Percentiles rank a stretch among this genome's conserved stretches.
Evolutionary conservation across 2,888 invertebrate species (phyloP).

Genomic region (Anoncus sp.): DNA sequence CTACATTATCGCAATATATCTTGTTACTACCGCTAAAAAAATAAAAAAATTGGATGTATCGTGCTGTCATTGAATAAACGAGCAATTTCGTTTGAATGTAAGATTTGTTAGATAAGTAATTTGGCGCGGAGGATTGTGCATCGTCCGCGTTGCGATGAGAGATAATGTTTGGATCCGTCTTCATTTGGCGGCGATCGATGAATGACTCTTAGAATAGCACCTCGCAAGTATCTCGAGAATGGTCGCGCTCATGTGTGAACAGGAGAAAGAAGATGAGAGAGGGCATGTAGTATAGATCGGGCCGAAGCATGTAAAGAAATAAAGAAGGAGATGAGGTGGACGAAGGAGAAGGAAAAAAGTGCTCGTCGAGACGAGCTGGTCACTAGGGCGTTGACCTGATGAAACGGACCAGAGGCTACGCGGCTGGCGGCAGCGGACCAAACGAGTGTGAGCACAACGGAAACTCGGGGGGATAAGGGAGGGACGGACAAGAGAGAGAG

Average conservation of each 20-base stretch:
- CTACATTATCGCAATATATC: constrained; percentile 46
- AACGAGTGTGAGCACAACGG: constrained; percentile 76
- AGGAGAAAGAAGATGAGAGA: constrained; percentile 19
- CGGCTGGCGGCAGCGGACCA: constrained; percentile 73
- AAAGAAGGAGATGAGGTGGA: constrained; percentile 40
- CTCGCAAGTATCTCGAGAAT: constrained; percentile 29
- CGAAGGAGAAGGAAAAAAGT: constrained; percentile 74
- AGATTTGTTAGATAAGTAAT: neutral
- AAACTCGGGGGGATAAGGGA: constrained; percentile 67
- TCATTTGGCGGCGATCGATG: constrained; percentile 15
- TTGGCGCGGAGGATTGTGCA: neutral
- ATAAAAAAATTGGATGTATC: neutral
- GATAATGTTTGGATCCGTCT: neutral
- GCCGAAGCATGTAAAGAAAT: constrained; percentile 33
- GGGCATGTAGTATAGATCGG: constrained; percentile 43
- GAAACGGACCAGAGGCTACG: constrained; percentile 65
- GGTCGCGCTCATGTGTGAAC: constrained; percentile 33
- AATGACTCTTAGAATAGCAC: constrained; percentile 30
- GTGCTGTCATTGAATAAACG: neutral
- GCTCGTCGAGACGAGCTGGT: constrained; percentile 75
- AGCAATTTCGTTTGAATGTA: constrained; percentile 4
- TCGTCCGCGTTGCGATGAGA: neutral
- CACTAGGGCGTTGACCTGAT: constrained; percentile 82
- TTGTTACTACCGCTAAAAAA: constrained; percentile 36
- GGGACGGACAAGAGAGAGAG: constrained; percentile 39